These are phyloP conservation scores for Scaptomyza caliginosa DNA, from an alignment of 2,888 invertebrate species.

Conservation along the genomic window DNA sequence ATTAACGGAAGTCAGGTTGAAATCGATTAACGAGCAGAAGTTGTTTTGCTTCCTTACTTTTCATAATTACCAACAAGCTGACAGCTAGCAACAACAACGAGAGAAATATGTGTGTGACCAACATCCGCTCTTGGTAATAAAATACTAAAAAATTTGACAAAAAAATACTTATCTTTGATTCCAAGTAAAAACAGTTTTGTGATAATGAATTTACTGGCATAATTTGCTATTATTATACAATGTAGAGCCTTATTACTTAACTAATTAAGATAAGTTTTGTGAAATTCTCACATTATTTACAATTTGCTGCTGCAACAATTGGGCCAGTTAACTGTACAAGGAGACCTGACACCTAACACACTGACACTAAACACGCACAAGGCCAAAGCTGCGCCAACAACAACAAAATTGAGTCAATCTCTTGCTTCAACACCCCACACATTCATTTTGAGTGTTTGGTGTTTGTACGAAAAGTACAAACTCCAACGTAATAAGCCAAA, in stretches of 20 bases:
- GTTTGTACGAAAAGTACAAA: conserved; percentile 31
- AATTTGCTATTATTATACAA: too few relatives aligned
- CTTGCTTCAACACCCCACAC: conserved; percentile 37
- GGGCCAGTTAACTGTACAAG: conserved; percentile 36
- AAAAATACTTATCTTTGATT: too few relatives aligned
- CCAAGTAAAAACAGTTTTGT: too few relatives aligned
- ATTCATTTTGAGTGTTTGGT: too few relatives aligned
- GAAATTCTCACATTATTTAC: conserved; percentile 19
- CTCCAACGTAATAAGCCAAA: conserved; percentile 2
- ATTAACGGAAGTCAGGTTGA: conserved; percentile 5
- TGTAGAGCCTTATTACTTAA: too few relatives aligned
- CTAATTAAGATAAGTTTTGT: not conserved
- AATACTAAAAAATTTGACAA: too few relatives aligned
- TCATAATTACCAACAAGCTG: not conserved
- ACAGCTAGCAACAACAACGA: not conserved
- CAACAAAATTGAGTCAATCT: conserved; percentile 6
- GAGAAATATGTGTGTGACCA: not conserved
- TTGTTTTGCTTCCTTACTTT: not conserved
- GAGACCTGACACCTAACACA: conserved; percentile 17
- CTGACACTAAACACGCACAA: conserved; percentile 13
- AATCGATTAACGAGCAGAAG: too few relatives aligned
- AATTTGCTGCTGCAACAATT: conserved; percentile 13
- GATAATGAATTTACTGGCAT: too few relatives aligned
- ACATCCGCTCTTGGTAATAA: conserved; percentile 15
- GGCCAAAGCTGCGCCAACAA: conserved; percentile 35